A percentile compares a stretch with the other conserved stretches of the same genome.
Evolutionary conservation across 64 coral and sea anemone species (phyloP).

Genomic region (Exaiptasia diaphana): DNA sequence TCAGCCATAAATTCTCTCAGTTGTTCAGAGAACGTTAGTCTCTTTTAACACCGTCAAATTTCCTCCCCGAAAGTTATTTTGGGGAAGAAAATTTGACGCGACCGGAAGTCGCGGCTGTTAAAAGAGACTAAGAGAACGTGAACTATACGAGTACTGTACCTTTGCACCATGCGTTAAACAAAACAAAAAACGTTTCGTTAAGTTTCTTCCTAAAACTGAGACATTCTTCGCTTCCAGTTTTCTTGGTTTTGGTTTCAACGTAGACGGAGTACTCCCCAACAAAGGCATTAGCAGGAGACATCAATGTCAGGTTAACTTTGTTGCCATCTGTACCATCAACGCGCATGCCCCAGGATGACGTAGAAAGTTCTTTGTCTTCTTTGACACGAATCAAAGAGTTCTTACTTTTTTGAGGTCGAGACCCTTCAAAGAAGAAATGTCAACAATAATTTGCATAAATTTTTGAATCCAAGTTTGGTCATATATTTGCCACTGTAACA

Average conservation of each 20-base stretch:
- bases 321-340: conserved; percentile 4
- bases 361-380: not conserved
- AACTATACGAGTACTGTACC: conserved; percentile 38
- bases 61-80: too few species aligned
- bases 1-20: too few species aligned
- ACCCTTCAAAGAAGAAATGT: not conserved
- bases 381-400: not conserved
- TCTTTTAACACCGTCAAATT: too few species aligned
- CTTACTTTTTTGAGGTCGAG: conserved; percentile 43
- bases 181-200: conserved; percentile 17
- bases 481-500: too few species aligned
- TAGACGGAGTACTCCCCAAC: conserved; percentile 66
- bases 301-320: not conserved
- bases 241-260: conserved; percentile 45
- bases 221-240: not conserved
- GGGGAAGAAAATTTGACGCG: too few species aligned
- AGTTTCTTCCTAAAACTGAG: conserved; percentile 21
- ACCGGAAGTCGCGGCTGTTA: too few species aligned
- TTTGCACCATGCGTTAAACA: conserved; percentile 92
- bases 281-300: conserved; percentile 52
- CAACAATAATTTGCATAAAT: too few species aligned
- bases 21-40: too few species aligned
- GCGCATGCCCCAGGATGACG: conserved; percentile 14
- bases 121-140: too few species aligned
- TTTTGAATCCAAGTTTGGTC: too few species aligned